Conservation (phyloP, 2,113 vertebrate species). For the Oostethus manadensis region DNA sequence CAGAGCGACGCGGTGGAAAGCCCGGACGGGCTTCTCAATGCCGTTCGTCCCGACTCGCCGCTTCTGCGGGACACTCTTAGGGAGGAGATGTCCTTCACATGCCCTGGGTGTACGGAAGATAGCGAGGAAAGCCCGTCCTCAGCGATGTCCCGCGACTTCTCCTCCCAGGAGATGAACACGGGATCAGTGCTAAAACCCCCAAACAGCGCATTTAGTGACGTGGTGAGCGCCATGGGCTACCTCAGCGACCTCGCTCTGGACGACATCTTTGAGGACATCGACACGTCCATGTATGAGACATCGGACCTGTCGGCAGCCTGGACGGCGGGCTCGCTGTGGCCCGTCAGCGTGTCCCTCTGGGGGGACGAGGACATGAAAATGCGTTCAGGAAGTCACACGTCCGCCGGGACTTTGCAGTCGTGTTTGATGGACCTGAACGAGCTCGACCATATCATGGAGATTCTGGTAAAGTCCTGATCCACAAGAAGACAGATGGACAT, state of each 20-base stretch:
- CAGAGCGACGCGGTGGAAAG: conserved; percentile 51
- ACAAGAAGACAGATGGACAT: neutral
- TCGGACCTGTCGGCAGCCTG: conserved; percentile 74
- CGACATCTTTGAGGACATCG: conserved; percentile 85
- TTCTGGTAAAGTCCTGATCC: conserved; percentile 76
- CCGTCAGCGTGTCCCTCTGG: conserved; percentile 48
- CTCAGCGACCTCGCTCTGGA: conserved; percentile 81
- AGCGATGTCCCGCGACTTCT: neutral
- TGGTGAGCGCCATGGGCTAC: conserved; percentile 79
- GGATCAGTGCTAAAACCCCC: conserved; percentile 9
- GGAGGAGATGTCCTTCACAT: conserved; percentile 63
- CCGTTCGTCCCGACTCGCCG: conserved; percentile 43
- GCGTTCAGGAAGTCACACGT: conserved; percentile 65
- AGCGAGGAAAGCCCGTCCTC: conserved; percentile 39
- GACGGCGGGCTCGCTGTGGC: conserved; percentile 56
- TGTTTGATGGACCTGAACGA: conserved; percentile 81
- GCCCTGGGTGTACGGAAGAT: conserved; percentile 61
- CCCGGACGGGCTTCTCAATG: conserved; percentile 9
- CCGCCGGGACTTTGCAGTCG: conserved; percentile 70
- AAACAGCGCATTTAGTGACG: conserved; percentile 69
- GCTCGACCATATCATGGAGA: conserved; percentile 87
- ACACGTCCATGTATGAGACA: conserved; percentile 85
- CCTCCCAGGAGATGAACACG: conserved; percentile 33
- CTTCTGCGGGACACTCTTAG: conserved; percentile 58
- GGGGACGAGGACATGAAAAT: conserved; percentile 72